Evolutionary conservation across 2,113 vertebrate genomes (phyloP), one percentile per base, ranked within the genome.

Genomic region (Gopherus evgoodei): DNA sequence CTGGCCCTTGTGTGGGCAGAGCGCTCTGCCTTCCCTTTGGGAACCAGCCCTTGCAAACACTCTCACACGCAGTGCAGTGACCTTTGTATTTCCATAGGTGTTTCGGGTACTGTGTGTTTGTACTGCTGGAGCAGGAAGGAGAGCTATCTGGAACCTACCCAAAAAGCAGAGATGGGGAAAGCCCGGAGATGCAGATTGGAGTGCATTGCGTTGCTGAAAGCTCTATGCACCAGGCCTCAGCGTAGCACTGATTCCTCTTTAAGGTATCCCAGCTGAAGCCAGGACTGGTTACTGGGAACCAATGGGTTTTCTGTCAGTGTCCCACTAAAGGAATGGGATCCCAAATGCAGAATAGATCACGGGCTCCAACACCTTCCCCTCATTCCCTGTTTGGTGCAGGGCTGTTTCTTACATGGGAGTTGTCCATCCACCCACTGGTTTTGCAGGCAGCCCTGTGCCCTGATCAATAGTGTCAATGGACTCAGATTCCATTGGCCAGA

Each of bases 51-150:
- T 87, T 89, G 91, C 79, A 87, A 80, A 88, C 47, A 1, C 83
- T 78, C 84, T 8, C 53, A 29, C 14, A 27, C 38, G 82, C 2
- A 1, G 35, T n/a, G 81, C 84, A 62, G 84, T 52, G 93, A 96
- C 94, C 93, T 97, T 96, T 94, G 95, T 81, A 50, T 95, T 90
- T 91, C 95, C 84, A 87, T 83, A 81, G 93, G 86, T 88, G 86
- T 93, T 94, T 91, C 86, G 57, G 92, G 75, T 79, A 88, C 53
- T 62, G 86, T 53, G 1, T 17, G 84, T 93, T 91, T 83, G 27
- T 89, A 86, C 86, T n/a, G 38, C 10, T 54, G 84, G 75, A 93
- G 78, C 79, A 91, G 95, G 86, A 97, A 91, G 90, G 50, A 94
- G 38, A 91, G 82, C 10, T 49, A 17, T 84, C 89, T 93, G 92